These are phyloP conservation scores for Origma solitaria DNA, from an alignment of 2,113 vertebrate genomes.

Conservation along the genomic window DNA sequence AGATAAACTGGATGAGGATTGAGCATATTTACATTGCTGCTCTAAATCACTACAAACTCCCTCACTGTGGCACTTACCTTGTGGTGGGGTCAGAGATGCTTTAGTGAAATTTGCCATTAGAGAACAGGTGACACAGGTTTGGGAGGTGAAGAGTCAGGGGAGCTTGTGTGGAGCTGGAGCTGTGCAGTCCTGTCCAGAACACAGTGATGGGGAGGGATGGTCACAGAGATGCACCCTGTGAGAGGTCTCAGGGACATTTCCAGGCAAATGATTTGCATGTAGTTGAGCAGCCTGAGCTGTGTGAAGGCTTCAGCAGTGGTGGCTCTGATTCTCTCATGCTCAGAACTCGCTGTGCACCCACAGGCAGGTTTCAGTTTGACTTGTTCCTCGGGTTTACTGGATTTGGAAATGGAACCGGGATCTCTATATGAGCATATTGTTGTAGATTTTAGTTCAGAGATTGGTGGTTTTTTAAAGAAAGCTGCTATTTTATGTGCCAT, in stretches of 20 bases:
- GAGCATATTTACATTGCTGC: neutral
- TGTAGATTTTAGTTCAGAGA: neutral
- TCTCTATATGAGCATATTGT: neutral
- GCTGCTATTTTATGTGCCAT: neutral
- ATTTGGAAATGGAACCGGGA: conserved; percentile 1
- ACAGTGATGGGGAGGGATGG: neutral
- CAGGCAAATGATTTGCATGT: neutral
- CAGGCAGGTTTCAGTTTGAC: conserved; percentile 30
- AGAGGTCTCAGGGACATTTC: neutral
- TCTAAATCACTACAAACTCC: neutral
- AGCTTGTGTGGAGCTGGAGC: neutral
- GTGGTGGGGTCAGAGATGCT: neutral
- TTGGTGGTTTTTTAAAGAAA: neutral
- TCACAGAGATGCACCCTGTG: neutral
- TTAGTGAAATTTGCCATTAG: neutral
- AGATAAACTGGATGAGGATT: neutral
- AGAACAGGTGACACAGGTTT: rapidly evolving
- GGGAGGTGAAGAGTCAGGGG: neutral
- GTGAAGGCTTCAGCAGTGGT: neutral
- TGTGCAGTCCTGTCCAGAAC: neutral
- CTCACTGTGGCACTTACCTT: neutral
- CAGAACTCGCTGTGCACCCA: neutral
- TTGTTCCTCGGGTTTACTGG: neutral
- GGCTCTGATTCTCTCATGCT: neutral
- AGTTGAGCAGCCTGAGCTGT: neutral